Percentiles rank a stretch among this genome's conserved stretches.
phyloP scores from a whole-genome alignment of 1,140 invertebrate genomes.

The Yoshiicerus persimilis region DNA sequence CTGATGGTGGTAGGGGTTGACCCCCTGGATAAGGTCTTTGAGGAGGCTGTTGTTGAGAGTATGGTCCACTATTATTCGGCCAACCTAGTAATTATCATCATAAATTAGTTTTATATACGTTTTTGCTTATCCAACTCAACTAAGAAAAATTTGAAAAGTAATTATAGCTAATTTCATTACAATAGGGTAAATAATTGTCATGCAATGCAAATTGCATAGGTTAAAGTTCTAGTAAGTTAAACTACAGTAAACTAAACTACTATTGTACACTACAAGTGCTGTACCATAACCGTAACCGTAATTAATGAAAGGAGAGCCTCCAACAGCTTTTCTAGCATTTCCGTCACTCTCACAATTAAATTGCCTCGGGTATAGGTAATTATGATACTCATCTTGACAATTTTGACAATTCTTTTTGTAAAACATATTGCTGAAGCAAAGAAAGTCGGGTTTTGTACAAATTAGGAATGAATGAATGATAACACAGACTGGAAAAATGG shows the following conservation, averaged over 20 bases:
- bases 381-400: background rate
- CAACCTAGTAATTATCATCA: no score
- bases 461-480: no score
- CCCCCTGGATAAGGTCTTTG: conserved; percentile 38
- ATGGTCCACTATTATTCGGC: conserved; percentile 40
- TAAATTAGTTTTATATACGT: no score
- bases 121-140: background rate
- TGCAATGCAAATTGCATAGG: background rate
- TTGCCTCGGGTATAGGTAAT: background rate
- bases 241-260: background rate
- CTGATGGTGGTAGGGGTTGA: conserved; percentile 16
- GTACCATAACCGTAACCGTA: background rate
- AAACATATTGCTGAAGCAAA: no score
- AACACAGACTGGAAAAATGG: no score
- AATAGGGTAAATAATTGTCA: background rate
- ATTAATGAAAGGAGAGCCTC: background rate
- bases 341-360: background rate
- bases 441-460: no score
- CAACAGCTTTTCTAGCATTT: background rate
- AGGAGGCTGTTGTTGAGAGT: conserved; percentile 38
- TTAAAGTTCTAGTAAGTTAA: no score
- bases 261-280: background rate
- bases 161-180: no score
- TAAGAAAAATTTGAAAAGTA: no score
- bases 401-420: background rate